Evolutionary conservation across 2,113 vertebrate species (phyloP).

Genomic region (Xerus inauris): DNA sequence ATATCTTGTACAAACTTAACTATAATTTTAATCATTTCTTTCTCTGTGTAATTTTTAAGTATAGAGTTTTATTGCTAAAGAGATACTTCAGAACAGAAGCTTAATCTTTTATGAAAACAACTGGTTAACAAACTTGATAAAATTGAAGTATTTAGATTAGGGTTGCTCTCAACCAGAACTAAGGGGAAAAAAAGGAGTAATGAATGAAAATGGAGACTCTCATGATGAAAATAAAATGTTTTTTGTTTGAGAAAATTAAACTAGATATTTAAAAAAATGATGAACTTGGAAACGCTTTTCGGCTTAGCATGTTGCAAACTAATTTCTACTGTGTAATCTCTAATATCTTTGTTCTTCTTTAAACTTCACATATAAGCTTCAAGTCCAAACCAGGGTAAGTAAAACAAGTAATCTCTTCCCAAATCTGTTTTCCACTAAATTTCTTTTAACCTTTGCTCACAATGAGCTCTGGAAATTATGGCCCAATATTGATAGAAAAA

Average conservation of each 20-base stretch:
- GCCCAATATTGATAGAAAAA: neutral
- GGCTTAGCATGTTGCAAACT: neutral
- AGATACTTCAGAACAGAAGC: neutral
- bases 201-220: neutral
- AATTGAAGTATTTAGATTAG: constrained; percentile 1
- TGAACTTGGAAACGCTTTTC: neutral
- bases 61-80: neutral
- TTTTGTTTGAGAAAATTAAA: neutral
- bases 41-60: neutral
- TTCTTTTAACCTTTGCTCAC: constrained; percentile 73
- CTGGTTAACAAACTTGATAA: neutral
- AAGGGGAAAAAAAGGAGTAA: neutral
- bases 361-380: constrained; percentile 67
- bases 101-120: neutral
- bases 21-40: neutral
- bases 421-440: constrained; percentile 78
- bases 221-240: neutral
- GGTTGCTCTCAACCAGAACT: neutral
- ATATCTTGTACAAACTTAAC: neutral
- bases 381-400: constrained; percentile 74
- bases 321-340: neutral
- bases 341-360: constrained; percentile 57
- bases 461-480: constrained; percentile 80
- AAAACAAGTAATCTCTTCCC: constrained; percentile 71
- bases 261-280: neutral